Evolutionary conservation across 2,888 invertebrate genomes (phyloP), one percentile per base, ranked within the genome.

Genomic region (Mayetiola destructor): DNA sequence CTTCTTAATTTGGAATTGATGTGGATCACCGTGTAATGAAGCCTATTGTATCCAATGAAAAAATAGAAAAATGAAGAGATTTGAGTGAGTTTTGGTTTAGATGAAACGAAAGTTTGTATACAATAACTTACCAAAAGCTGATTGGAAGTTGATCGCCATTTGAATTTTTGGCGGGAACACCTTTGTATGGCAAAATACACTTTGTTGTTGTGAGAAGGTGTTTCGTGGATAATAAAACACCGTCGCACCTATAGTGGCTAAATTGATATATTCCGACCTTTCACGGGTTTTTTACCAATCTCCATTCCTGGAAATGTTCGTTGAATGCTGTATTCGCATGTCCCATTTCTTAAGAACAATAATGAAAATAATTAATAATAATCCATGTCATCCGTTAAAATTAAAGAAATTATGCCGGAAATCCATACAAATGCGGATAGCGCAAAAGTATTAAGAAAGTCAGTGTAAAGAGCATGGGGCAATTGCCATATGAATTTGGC

Each of bases 41-140:
- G 39, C 39, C 39, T 40, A 40, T 40, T 40, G 39, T 40, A 40
- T 40, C 39, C 39, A 40, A 40, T 40, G 10, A 40, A 40, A 40
- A 40, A 40, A 40, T 40, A 10, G 39, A 40, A 40, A 40, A 40
- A 40, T 40, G 39, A 18, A 42, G 42, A 42, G 42, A 42, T 42
- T 42, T 42, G 42, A 42, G 42, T 42, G 42, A 42, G 42, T 42
- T 42, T 42, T 42, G 42, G 23, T 42, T 42, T 42, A 42, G 42
- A 42, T 42, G 42, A 42, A 42, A 23, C 42, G 42, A 42, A 42
- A 42, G 42, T 42, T 42, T 42, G 42, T 42, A 42, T 42, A 42
- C 42, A 42, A 42, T 42, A 42, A 42, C 42, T 42, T 42, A 42
- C 42, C 42, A 42, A 42, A 42, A 42, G 42, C 42, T 42, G 42